Percentiles rank a stretch among this genome's conserved stretches.
Evolutionary conservation across 1,140 invertebrate species (phyloP).

Genomic region (Platorchestia sp.): DNA sequence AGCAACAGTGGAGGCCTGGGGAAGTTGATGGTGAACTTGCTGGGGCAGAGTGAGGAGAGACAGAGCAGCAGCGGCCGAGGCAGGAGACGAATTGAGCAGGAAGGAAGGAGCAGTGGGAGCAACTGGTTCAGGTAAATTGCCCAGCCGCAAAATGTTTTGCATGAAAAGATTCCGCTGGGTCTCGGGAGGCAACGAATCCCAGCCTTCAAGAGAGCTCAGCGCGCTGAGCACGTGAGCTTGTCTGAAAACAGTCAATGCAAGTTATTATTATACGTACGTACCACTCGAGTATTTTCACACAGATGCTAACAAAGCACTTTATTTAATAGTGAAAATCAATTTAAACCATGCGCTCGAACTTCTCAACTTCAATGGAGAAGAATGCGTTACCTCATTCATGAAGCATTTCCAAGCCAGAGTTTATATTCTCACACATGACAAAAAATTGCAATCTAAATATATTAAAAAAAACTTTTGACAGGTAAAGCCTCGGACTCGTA

Average conservation of each 20-base stretch:
- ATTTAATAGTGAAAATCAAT: too few species aligned
- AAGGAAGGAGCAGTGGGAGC: conserved; percentile 58
- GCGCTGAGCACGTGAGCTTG: conserved; percentile 10
- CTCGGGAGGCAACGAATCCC: conserved; percentile 74
- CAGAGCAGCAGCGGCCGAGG: conserved; percentile 52
- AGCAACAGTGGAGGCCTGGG: not conserved
- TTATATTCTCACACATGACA: too few species aligned
- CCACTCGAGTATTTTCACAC: too few species aligned
- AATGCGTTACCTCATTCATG: too few species aligned
- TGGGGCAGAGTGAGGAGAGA: conserved; percentile 62
- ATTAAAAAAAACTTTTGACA: too few species aligned
- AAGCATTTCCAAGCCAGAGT: too few species aligned
- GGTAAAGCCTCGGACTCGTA: too few species aligned
- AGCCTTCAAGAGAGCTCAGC: conserved; percentile 74
- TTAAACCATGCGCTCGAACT: too few species aligned
- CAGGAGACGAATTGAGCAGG: conserved; percentile 59
- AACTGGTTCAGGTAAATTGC: conserved; percentile 68
- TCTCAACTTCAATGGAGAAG: too few species aligned
- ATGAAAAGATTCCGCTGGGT: conserved; percentile 77
- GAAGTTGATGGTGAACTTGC: conserved; percentile 69
- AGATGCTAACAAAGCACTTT: too few species aligned
- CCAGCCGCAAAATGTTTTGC: conserved; percentile 74
- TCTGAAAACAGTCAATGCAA: not conserved
- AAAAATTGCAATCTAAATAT: too few species aligned
- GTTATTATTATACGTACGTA: not conserved